Evolutionary conservation across 92 coral and sea anemone species (phyloP).

Genomic region (Blastomussa wellsi): DNA sequence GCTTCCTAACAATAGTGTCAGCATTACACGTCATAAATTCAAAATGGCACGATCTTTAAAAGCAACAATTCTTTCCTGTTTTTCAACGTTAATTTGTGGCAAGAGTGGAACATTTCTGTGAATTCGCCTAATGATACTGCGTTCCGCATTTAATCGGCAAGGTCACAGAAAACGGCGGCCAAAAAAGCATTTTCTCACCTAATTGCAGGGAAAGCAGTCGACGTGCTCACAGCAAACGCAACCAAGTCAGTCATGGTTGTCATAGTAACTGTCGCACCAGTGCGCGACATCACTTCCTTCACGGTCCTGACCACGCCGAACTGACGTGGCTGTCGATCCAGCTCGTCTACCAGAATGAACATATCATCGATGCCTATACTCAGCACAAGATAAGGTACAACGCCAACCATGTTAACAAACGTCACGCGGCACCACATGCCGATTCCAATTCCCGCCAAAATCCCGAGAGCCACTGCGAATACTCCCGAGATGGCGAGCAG

Average conservation of each 20-base stretch:
- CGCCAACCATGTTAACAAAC: conserved; percentile 76
- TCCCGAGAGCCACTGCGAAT: conserved; percentile 82
- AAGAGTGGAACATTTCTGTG: background rate
- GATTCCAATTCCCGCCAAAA: conserved; percentile 83
- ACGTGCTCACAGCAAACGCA: conserved; percentile 90
- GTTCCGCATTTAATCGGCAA: background rate
- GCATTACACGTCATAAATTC: too few relatives aligned
- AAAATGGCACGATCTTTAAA: too few relatives aligned
- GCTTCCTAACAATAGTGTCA: too few relatives aligned
- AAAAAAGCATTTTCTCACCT: conserved; percentile 12
- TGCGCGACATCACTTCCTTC: conserved; percentile 82
- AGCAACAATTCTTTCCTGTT: too few relatives aligned
- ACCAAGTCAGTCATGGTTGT: conserved; percentile 92
- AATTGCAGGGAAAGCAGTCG: conserved; percentile 77
- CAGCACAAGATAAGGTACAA: conserved; percentile 69
- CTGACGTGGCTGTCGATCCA: conserved; percentile 75
- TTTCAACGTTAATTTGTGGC: too few relatives aligned
- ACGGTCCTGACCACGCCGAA: conserved; percentile 69
- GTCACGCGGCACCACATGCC: conserved; percentile 58
- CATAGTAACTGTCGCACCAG: conserved; percentile 94
- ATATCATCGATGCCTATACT: conserved; percentile 93
- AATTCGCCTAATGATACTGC: background rate
- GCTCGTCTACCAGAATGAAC: conserved; percentile 86
- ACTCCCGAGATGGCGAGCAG: conserved; percentile 81
- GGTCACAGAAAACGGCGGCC: background rate